Evolutionary conservation across 2,797 vertebrate genomes (phyloP), one percentile per base, ranked within the genome.

Genomic region (Sparus aurata): DNA sequence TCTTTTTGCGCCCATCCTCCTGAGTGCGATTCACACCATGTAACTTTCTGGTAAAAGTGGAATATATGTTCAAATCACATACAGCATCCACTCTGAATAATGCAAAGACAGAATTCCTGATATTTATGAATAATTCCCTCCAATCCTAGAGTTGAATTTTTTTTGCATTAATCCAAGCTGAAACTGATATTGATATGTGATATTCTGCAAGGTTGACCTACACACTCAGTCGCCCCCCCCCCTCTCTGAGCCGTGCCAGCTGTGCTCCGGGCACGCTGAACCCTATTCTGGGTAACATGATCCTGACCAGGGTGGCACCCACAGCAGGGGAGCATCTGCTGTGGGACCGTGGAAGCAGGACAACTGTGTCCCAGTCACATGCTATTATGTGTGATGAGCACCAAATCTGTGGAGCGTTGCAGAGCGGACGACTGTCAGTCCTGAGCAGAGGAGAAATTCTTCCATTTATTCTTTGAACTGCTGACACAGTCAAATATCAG

Each of bases 321-420:
- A 63, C 85, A 86, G 87, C 89, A 84, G 87, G 88, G 83, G 81
- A 92, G 92, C 93, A 94, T 95, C 92, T 94, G 94, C 88, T 88
- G 75, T 76, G 84, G 85, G 88, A 85, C 75, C 63, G 79, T 75
- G 86, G 83, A 79, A 52, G 80, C 89, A 73, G 88, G 89, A 90
- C 87, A 84, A 93, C 91, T 89, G 90, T 47, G 87, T 82, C 82
- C 68, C 90, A 79, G 87, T 93, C 92, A 90, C 85, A 92, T 84
- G 80, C 58, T 75, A 79, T 93, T 89, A 92, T 67, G 60, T 82
- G 63, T 86, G 92, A 92, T 53, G 86, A 82, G 82, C 50, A 50
- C 67, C 75, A 77, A 77, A 75, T 82, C 57, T 25, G 66, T 57
- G 71, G 2, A 16, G 58, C 10, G 12, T 3, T 38, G 10, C 38